Percentiles rank a stretch among this genome's conserved stretches.
These are phyloP conservation scores for Dromaius novaehollandiae DNA, from an alignment of 2,113 vertebrate genomes.

Conservation along the genomic window DNA sequence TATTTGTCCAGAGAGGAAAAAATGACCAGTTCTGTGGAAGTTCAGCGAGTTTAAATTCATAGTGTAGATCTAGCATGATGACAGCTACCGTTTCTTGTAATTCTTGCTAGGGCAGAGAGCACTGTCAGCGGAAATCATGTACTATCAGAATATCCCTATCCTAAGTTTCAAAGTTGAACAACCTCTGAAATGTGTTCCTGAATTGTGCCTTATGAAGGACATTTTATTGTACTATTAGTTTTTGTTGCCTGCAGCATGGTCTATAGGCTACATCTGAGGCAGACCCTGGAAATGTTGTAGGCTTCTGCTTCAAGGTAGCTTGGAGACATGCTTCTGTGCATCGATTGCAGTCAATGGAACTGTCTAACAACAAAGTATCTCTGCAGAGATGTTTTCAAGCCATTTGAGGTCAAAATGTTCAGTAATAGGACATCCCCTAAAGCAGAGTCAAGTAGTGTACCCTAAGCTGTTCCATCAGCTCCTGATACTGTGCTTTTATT, in stretches of 20 bases:
- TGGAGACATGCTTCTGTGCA: not conserved
- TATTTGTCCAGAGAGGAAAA: not conserved
- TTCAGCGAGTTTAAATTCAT: not conserved
- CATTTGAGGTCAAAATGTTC: not conserved
- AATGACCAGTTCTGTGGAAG: not conserved
- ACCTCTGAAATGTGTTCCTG: not conserved
- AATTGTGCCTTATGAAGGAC: not conserved
- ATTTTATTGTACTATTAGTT: not conserved
- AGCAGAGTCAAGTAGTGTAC: not conserved
- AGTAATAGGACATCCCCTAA: not conserved
- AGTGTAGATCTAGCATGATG: not conserved
- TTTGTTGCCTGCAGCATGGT: not conserved
- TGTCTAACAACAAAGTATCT: not conserved
- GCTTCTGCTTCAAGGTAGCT: not conserved
- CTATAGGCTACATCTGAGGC: not conserved
- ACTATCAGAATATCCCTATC: not conserved
- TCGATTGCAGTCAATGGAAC: not conserved
- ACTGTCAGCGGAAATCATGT: slow-evolving; percentile 13
- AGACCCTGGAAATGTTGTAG: not conserved
- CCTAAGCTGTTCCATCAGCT: not conserved
- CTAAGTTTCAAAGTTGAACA: not conserved
- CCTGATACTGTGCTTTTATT: not conserved
- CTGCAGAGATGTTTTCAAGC: not conserved
- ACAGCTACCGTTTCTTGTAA: not conserved
- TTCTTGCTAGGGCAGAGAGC: not conserved